These are phyloP conservation scores for Drosophila pectinifera DNA, from an alignment of 1,140 invertebrate species.

Conservation along the genomic window DNA sequence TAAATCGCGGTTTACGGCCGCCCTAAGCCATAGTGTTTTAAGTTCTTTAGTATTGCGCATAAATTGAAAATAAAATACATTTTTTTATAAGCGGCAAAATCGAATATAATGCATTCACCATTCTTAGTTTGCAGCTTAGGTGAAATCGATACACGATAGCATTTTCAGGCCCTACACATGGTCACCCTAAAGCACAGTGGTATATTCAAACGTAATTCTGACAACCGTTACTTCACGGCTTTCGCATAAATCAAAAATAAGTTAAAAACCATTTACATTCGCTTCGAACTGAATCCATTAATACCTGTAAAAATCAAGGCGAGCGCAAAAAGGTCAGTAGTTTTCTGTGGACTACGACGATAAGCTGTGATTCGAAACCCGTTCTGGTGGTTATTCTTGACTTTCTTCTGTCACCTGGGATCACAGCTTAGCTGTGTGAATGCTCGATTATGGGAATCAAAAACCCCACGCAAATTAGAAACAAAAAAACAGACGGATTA, in stretches of 20 bases:
- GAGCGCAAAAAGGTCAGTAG: slow-evolving; percentile 20
- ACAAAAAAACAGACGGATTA: slow-evolving; percentile 38
- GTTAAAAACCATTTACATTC: slow-evolving; percentile 7
- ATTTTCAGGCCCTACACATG: not conserved
- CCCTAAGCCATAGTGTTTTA: not conserved
- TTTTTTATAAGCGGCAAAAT: too few species aligned
- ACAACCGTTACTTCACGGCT: slow-evolving; percentile 7
- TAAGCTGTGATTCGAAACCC: slow-evolving; percentile 44
- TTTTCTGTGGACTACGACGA: not conserved
- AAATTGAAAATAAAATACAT: too few species aligned
- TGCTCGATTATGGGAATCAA: slow-evolving; percentile 65
- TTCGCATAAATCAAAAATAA: slow-evolving; percentile 15
- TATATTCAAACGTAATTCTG: not conserved
- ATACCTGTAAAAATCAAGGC: slow-evolving; percentile 28
- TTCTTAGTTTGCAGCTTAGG: not conserved
- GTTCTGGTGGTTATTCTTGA: slow-evolving; percentile 68
- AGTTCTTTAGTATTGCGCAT: too few species aligned
- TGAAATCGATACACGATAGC: not conserved
- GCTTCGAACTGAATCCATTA: slow-evolving; percentile 19
- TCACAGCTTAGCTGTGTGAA: slow-evolving; percentile 57
- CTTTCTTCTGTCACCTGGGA: slow-evolving; percentile 62
- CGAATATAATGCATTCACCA: too few species aligned
- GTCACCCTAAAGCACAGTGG: slow-evolving; percentile 15
- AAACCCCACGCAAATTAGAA: slow-evolving; percentile 66
- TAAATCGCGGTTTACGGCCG: not conserved